A percentile compares a stretch with the other conserved stretches of the same genome.
These are phyloP conservation scores for Criorhina ranunculi DNA, from an alignment of 2,888 invertebrate genomes.

Conservation along the genomic window DNA sequence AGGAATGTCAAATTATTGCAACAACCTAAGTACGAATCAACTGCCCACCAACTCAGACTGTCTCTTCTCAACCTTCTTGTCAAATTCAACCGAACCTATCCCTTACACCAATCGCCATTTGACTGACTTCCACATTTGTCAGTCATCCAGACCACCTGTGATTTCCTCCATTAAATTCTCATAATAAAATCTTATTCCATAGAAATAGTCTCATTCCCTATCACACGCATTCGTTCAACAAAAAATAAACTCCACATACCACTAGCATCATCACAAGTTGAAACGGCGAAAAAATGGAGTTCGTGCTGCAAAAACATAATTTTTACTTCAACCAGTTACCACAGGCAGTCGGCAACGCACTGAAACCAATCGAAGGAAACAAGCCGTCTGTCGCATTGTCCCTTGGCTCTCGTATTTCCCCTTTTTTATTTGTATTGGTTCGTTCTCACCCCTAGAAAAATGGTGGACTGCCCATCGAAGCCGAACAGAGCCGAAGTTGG, in stretches of 20 bases:
- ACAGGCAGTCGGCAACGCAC: slow-evolving; percentile 62
- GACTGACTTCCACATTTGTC: background rate
- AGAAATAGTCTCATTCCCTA: background rate
- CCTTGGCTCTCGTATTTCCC: slow-evolving; percentile 59
- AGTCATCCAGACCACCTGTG: background rate
- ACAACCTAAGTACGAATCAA: too few species aligned
- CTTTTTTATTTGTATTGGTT: slow-evolving; percentile 69
- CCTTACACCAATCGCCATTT: background rate
- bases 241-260: slow-evolving; percentile 3
- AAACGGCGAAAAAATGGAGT: slow-evolving; percentile 68
- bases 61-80: too few species aligned
- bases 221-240: background rate
- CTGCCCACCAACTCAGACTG: too few species aligned
- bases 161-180: slow-evolving; percentile 1
- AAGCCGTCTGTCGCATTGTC: slow-evolving; percentile 37
- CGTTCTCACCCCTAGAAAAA: slow-evolving; percentile 58
- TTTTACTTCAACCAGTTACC: slow-evolving; percentile 41
- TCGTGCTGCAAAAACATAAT: background rate
- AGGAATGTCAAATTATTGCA: too few species aligned
- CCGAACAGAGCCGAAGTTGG: slow-evolving; percentile 68
- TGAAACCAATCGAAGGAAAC: slow-evolving; percentile 72
- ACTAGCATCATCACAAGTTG: background rate
- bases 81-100: background rate
- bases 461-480: slow-evolving; percentile 54
- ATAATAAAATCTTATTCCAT: background rate